Evolutionary conservation across 2,797 vertebrate species (phyloP).

Genomic region (Pygocentrus nattereri): DNA sequence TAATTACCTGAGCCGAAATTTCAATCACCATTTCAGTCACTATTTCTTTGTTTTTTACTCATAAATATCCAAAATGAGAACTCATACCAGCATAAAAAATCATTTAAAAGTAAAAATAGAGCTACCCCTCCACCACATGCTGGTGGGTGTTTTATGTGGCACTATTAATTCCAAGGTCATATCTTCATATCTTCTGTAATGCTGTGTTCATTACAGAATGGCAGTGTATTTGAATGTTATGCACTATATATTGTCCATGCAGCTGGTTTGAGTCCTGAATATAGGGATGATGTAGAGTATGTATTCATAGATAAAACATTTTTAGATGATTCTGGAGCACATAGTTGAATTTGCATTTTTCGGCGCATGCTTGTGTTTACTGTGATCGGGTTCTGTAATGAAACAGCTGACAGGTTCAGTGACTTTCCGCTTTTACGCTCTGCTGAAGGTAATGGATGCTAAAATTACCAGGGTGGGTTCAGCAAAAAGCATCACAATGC

Average conservation of each 20-base stretch:
- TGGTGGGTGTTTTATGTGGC: neutral
- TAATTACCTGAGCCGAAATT: too few species aligned
- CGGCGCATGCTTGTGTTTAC: neutral
- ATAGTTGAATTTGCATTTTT: neutral
- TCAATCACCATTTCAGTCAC: too few species aligned
- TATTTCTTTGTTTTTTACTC: too few species aligned
- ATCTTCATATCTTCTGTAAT: too few species aligned
- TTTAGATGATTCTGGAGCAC: neutral
- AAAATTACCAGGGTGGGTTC: neutral
- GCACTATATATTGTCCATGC: neutral
- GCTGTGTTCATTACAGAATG: neutral
- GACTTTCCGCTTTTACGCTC: neutral
- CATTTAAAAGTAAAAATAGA: too few species aligned
- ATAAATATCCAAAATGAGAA: too few species aligned
- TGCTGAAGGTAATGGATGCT: neutral
- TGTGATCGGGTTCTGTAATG: neutral
- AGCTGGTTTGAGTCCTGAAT: neutral
- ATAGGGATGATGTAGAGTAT: neutral
- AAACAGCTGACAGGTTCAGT: neutral
- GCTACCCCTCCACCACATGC: too few species aligned
- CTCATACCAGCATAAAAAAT: neutral
- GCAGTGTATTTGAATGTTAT: neutral
- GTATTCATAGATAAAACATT: neutral
- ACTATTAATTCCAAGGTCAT: neutral
- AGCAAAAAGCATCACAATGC: too few species aligned